Conservation (phyloP, 2,888 invertebrate species). For the Drosophila parthenogenetica region DNA sequence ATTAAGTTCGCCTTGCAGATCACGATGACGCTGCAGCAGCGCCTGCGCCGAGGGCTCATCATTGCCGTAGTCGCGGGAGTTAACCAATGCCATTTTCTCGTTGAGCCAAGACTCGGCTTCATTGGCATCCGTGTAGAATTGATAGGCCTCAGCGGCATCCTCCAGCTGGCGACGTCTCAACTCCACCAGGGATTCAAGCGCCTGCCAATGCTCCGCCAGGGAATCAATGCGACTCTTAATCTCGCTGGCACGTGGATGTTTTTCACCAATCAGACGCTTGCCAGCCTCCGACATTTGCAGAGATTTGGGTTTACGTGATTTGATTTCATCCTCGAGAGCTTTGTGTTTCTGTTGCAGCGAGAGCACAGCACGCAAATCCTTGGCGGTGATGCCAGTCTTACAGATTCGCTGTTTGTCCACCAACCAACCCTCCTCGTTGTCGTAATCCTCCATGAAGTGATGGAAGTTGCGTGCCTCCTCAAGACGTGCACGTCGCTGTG, state of each 20-base stretch:
- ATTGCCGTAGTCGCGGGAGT: slow-evolving; percentile 95
- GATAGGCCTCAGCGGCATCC: slow-evolving; percentile 96
- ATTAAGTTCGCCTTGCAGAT: slow-evolving; percentile 94
- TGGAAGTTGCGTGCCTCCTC: slow-evolving; percentile 97
- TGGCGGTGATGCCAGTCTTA: slow-evolving; percentile 96
- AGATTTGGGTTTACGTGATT: slow-evolving; percentile 88
- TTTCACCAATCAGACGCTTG: slow-evolving; percentile 89
- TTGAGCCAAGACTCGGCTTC: slow-evolving; percentile 99
- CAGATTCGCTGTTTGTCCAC: slow-evolving; percentile 97
- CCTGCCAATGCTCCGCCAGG: slow-evolving; percentile 94
- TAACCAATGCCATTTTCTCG: slow-evolving; percentile 96
- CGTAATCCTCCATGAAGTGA: slow-evolving; percentile 98
- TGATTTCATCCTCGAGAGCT: slow-evolving; percentile 94
- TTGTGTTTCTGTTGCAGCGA: slow-evolving; percentile 97
- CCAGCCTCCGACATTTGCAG: slow-evolving; percentile 90
- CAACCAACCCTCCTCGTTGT: slow-evolving; percentile 99
- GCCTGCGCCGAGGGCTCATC: slow-evolving; percentile 97
- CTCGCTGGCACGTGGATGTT: slow-evolving; percentile 93
- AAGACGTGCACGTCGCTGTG: slow-evolving; percentile 91
- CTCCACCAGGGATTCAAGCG: slow-evolving; percentile 93
- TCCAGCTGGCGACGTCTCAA: slow-evolving; percentile 91
- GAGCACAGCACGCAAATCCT: slow-evolving; percentile 95
- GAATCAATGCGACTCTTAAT: slow-evolving; percentile 92
- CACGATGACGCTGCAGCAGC: slow-evolving; percentile 93
- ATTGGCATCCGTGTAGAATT: slow-evolving; percentile 98